phyloP scores from a whole-genome alignment of 2,113 vertebrate genomes.

The Rattus rattus region DNA sequence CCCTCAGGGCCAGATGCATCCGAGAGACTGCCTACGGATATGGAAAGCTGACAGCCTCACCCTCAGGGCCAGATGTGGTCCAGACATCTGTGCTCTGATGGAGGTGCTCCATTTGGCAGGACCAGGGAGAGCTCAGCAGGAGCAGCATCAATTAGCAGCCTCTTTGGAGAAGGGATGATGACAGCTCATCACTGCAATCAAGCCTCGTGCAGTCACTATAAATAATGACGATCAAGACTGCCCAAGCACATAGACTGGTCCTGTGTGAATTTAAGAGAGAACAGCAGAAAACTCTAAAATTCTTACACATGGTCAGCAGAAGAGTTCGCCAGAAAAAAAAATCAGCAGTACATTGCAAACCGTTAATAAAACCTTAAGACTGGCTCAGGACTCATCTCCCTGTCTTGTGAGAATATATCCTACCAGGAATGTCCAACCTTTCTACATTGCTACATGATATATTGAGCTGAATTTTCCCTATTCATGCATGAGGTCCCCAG shows the following conservation, averaged over 20 bases:
- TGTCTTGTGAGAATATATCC: neutral
- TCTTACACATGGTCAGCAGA: neutral
- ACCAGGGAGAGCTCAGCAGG: slow-evolving; percentile 26
- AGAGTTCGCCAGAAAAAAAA: neutral
- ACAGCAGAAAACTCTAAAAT: neutral
- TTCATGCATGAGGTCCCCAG: neutral
- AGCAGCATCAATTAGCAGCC: slow-evolving; percentile 71
- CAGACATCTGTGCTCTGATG: slow-evolving; percentile 75
- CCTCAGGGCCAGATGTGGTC: slow-evolving; percentile 74
- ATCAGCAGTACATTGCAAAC: neutral
- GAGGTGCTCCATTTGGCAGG: slow-evolving; percentile 74
- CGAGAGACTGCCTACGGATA: slow-evolving; percentile 54
- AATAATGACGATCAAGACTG: slow-evolving; percentile 2
- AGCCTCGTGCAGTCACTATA: slow-evolving; percentile 43
- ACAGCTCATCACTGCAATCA: slow-evolving; percentile 29
- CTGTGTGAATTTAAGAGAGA: slow-evolving; percentile 3
- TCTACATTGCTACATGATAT: neutral
- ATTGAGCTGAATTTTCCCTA: neutral
- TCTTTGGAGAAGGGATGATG: slow-evolving; percentile 47
- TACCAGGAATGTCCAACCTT: neutral
- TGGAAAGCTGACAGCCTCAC: slow-evolving; percentile 66
- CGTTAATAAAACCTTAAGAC: neutral
- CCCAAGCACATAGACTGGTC: neutral
- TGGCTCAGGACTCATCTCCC: neutral
- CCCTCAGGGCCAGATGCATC: slow-evolving; percentile 66